Evolutionary conservation across 1,140 invertebrate genomes (phyloP), one percentile per base, ranked within the genome.

Genomic region (Temnothorax longispinosus): DNA sequence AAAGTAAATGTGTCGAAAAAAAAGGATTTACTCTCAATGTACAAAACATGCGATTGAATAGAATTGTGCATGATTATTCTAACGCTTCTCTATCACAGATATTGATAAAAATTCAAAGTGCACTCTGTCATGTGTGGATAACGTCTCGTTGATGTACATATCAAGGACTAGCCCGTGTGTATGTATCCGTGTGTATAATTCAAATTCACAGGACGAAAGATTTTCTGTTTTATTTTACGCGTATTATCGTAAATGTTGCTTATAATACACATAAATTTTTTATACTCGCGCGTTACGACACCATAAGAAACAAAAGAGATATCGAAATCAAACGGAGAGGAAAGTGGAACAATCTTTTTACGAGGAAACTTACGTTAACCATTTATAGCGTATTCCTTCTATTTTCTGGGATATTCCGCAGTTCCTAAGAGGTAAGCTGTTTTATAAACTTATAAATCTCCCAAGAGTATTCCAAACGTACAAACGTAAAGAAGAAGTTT

Each of bases 381-480:
- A 69, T 64, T 85, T 74, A 81, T 44, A 78, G 47, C 47, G 15
- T 50, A 65, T 85, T 85, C 58, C 72, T 72, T 50, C 64, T 77
- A 50, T 50, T 85, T 74, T 60, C 27, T 32, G 54, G n/a, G 67
- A 69, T 78, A 71, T 78, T 74, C 56, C 44, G 54, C 13, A 58
- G 58, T 41, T 56, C 35, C 86, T 64, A 60, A 52, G 86, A 50
- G 44, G 67, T 81, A 88, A 86, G 52, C 64, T 52, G 85, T 84
- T 88, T 78, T 84, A 78, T 54, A 78, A 88, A 80, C 75, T 82
- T 86, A 64, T 71, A 67, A 82, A 86, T 82, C 69, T 74, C 60
- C 21, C 18, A 50, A 64, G 52, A 41, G 54, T 60, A 60, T 47
- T 82, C 62, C 58, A 71, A 86, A 80, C 64, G 50, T 75, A 82